These are phyloP conservation scores for Apotomis capreana DNA, from an alignment of 2,888 invertebrate species.

Conservation along the genomic window DNA sequence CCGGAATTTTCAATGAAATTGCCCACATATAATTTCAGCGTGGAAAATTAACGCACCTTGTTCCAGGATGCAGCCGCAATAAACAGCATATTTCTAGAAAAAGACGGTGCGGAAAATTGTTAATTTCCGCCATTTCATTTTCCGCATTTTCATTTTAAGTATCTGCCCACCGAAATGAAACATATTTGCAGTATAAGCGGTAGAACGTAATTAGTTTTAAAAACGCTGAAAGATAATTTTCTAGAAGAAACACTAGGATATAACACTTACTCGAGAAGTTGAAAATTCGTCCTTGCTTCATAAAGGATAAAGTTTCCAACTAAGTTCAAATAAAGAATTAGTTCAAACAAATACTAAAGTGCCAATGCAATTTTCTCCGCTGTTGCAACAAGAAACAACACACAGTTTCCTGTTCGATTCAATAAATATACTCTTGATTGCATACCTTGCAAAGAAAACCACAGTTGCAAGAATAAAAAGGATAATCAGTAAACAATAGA, in stretches of 20 bases:
- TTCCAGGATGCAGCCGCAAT: not conserved
- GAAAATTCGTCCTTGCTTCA: too few relatives aligned
- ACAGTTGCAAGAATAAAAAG: too few relatives aligned
- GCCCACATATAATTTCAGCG: not conserved
- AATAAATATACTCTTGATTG: too few relatives aligned
- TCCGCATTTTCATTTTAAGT: slow-evolving; percentile 4
- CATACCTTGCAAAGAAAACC: too few relatives aligned
- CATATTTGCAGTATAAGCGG: slow-evolving; percentile 2
- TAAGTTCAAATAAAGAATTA: too few relatives aligned
- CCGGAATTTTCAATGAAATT: slow-evolving; percentile 5
- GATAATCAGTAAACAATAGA: too few relatives aligned
- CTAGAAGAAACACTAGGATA: not conserved
- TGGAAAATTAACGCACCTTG: not conserved
- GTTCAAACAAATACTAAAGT: too few relatives aligned
- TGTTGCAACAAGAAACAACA: too few relatives aligned
- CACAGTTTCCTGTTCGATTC: too few relatives aligned
- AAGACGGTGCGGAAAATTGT: not conserved
- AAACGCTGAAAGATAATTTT: slow-evolving; percentile 22
- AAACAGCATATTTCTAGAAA: not conserved
- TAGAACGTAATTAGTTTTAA: slow-evolving; percentile 21
- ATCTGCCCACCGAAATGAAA: slow-evolving; percentile 9
- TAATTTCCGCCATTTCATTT: not conserved
- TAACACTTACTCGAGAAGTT: not conserved
- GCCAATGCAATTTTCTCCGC: too few relatives aligned
- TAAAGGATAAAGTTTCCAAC: too few relatives aligned